Base-by-base conservation (phyloP, 2,113 vertebrate genomes). In the Colaptes auratus region DNA sequence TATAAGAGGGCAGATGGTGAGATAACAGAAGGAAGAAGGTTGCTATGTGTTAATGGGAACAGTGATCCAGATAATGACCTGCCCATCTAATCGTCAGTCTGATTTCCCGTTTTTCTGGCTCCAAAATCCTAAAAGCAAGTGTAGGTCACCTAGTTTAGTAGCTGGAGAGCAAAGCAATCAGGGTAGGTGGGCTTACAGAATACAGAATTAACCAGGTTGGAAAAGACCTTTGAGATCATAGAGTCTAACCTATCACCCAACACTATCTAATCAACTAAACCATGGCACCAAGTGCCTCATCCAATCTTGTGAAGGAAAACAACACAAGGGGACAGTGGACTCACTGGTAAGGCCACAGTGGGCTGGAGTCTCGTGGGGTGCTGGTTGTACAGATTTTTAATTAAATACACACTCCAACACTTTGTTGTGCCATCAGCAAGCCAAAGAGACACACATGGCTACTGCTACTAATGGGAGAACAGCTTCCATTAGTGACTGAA, bases 21-120 rank as follows among this genome's bases (percentile, higher is more conserved):
- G 80, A 50, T 48, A 86, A 69, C 15, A 85, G 86, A 60, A 93
- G 80, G 56, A 63, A 36, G 61, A 88, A 64, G 60, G 60, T 67
- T 90, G 60, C 74, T 86, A 30, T 1, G 1, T 81, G 72, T 50
- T 95, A 88, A 91, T 91, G 92, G 88, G 74, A 90, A 87, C 88
- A 79, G 63, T 35, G 82, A 88, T 91, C 71, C 67, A 86, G 90
- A 90, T 91, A 95, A 93, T 17, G 16, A 88, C 91, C 64, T 88
- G 42, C 66, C 73, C 0, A 0, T 84, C 83, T 74, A 52, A 90
- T 90, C 69, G 19, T 53, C 30, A 15, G 75, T 91, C 72, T 89
- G 42, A 63, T 80, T 69, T 17, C 23, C 18, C 6, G 42, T 78
- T 95, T 73, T 50, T 66, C 88, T 80, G 71, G 55, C 50, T 90